A percentile compares a stretch with the other conserved stretches of the same genome.
Conservation (phyloP, 2,888 invertebrate species). For the Drosophila cyrtoloma region DNA sequence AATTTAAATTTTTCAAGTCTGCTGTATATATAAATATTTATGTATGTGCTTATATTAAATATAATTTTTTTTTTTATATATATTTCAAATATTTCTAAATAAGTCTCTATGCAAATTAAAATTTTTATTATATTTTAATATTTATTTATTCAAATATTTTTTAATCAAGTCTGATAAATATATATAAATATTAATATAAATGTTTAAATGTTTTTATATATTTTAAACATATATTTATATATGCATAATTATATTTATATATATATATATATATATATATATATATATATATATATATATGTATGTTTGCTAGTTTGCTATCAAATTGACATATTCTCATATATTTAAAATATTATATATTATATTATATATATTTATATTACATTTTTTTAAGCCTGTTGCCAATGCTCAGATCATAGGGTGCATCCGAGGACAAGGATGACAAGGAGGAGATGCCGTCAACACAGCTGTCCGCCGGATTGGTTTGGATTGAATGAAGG, state of each 20-base stretch:
- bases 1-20: background rate
- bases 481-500: background rate
- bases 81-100: background rate
- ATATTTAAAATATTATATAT: background rate
- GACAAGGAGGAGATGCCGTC: constrained; percentile 9
- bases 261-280: no score
- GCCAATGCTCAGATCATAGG: constrained; percentile 79
- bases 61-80: background rate
- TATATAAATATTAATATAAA: background rate
- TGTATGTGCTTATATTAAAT: background rate
- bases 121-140: background rate
- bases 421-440: constrained; percentile 59
- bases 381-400: constrained; percentile 71
- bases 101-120: no score
- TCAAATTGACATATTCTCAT: background rate
- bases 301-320: background rate
- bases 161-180: background rate
- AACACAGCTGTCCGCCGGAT: background rate
- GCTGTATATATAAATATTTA: background rate
- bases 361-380: constrained; percentile 16
- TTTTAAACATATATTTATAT: background rate
- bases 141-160: background rate
- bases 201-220: background rate
- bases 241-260: no score
- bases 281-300: background rate